Evolutionary conservation across 2,888 invertebrate species (phyloP).

Genomic region (Drosophila anomalipes): DNA sequence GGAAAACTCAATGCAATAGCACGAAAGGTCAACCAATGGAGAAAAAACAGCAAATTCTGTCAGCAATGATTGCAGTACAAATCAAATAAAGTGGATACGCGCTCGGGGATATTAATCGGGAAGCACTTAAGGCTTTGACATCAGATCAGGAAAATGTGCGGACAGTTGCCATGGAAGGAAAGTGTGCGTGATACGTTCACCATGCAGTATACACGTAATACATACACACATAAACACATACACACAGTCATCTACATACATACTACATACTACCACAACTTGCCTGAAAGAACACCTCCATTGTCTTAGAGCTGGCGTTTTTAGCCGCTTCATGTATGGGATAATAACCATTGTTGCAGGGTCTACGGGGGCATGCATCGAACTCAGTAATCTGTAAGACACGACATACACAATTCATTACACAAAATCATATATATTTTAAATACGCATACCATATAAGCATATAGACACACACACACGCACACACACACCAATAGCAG

Average conservation of each 20-base stretch:
- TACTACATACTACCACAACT: slow-evolving; percentile 59
- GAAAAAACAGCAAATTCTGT: slow-evolving; percentile 5
- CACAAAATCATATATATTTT: slow-evolving; percentile 24
- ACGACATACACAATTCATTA: slow-evolving; percentile 52
- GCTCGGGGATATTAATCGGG: slow-evolving; percentile 45
- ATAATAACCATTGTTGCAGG: slow-evolving; percentile 95
- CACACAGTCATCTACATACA: not conserved
- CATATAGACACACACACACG: slow-evolving; percentile 25
- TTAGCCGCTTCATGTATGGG: slow-evolving; percentile 96
- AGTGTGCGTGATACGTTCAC: not conserved
- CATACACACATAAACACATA: not conserved
- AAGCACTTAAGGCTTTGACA: slow-evolving; percentile 49
- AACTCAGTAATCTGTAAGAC: slow-evolving; percentile 90
- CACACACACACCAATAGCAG: slow-evolving; percentile 9
- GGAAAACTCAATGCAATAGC: slow-evolving; percentile 37
- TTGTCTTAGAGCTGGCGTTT: slow-evolving; percentile 93
- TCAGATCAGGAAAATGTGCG: slow-evolving; percentile 27
- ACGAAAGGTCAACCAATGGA: slow-evolving; percentile 47
- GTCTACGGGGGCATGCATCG: slow-evolving; percentile 91
- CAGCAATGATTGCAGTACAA: slow-evolving; percentile 39
- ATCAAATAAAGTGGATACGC: slow-evolving; percentile 62
- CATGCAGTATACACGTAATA: not conserved
- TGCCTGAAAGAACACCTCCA: slow-evolving; percentile 91
- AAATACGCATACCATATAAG: slow-evolving; percentile 14
- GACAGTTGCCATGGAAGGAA: not conserved